Conservation (phyloP, 2,797 vertebrate genomes). For the Danio aesculapii region DNA sequence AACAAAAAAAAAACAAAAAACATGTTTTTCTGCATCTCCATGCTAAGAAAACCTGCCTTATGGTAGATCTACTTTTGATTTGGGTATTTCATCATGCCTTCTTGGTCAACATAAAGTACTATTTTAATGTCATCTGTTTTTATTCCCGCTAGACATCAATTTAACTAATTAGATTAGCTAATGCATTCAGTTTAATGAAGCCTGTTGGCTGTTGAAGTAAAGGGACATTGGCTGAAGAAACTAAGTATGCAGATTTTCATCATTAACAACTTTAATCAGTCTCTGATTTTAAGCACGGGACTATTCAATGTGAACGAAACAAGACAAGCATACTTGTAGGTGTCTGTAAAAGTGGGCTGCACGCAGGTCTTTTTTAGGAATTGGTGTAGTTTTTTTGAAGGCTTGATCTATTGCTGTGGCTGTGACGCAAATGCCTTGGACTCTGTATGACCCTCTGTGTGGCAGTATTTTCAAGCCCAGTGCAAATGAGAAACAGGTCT, state of each 20-base stretch:
- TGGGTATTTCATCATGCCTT: background rate
- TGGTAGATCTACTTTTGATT: background rate
- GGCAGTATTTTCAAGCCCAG: slow-evolving; percentile 14
- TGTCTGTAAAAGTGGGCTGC: background rate
- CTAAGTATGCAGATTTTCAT: background rate
- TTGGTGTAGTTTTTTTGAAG: background rate
- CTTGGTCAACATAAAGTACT: background rate
- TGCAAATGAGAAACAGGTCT: slow-evolving; percentile 11
- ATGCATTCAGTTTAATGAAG: slow-evolving; percentile 25
- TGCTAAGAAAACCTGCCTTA: slow-evolving; percentile 8
- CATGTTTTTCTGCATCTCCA: slow-evolving; percentile 22
- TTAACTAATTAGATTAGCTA: slow-evolving; percentile 33
- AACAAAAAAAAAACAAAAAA: background rate
- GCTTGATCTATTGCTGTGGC: background rate
- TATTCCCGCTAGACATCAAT: background rate
- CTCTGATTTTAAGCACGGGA: background rate
- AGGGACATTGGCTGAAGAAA: slow-evolving; percentile 5
- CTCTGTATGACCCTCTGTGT: slow-evolving; percentile 2
- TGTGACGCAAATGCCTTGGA: background rate
- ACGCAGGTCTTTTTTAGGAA: background rate
- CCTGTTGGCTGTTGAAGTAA: background rate
- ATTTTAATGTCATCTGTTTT: background rate
- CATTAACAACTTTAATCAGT: background rate
- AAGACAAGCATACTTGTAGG: background rate
- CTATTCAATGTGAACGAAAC: background rate